Evolutionary conservation across 2,113 vertebrate genomes (phyloP).

Genomic region (Macquaria ambigua): DNA sequence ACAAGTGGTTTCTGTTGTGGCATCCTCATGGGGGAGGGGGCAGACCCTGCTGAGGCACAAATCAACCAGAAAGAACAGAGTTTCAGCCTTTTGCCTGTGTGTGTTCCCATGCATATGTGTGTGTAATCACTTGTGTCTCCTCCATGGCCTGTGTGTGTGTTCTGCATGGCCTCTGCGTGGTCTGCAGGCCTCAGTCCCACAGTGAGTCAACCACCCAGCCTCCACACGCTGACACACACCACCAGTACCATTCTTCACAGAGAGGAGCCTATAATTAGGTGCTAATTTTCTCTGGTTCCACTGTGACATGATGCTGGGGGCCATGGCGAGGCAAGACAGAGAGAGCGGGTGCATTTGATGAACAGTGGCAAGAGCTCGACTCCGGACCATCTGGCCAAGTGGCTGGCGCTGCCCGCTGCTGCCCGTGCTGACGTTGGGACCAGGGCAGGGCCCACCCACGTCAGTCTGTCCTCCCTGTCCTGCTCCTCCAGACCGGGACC

Average conservation of each 20-base stretch:
- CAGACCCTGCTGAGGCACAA: conserved; percentile 54
- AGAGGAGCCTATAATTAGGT: conserved; percentile 82
- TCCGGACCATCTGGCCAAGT: conserved; percentile 77
- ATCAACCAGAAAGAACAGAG: conserved; percentile 55
- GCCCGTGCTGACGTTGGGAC: conserved; percentile 58
- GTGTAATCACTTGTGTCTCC: conserved; percentile 32
- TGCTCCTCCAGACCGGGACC: conserved; percentile 66
- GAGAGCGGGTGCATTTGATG: conserved; percentile 57
- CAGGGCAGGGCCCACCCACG: conserved; percentile 74
- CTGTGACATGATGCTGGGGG: conserved; percentile 75
- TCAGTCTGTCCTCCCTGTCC: conserved; percentile 73
- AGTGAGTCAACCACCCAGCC: conserved; percentile 73
- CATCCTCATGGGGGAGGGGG: conserved; percentile 23
- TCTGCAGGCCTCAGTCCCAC: conserved; percentile 48
- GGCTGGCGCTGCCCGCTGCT: conserved; percentile 58
- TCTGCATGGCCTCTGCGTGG: conserved; percentile 48
- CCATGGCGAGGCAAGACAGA: conserved; percentile 66
- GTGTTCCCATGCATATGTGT: conserved; percentile 49
- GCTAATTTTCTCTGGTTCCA: conserved; percentile 79
- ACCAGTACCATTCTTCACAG: conserved; percentile 74
- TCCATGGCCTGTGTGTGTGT: conserved; percentile 35
- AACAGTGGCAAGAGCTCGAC: conserved; percentile 64
- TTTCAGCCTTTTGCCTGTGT: conserved; percentile 23
- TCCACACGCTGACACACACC: conserved; percentile 70
- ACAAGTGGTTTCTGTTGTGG: conserved; percentile 70